Evolutionary conservation across 2,797 vertebrate species (phyloP), one percentile per base, ranked within the genome.

Genomic region (Strix occidentalis): DNA sequence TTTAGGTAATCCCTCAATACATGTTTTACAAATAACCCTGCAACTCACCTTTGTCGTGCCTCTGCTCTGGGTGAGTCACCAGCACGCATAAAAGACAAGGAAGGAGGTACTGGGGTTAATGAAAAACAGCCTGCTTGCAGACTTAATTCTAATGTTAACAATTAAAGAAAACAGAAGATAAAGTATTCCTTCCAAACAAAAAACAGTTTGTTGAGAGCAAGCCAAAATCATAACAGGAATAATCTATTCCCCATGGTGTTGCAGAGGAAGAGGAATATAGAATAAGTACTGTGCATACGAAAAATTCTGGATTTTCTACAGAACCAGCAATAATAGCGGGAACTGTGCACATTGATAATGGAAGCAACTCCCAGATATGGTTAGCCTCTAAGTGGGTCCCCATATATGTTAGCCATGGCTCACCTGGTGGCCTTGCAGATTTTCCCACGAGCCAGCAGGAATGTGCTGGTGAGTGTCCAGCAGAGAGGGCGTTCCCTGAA

Each of bases 81-180:
- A 80, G 46, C 43, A 25, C 66, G 84, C 39, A 68, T 57, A 56
- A 96, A 95, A 89, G 74, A 60, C 37, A 81, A 74, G 69, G 83
- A 91, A 95, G 76, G 31, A 93, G 84, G n/a, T n/a, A 28, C 53
- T 48, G 48, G 16, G 65, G 61, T 91, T 93, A 95, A 89, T 13
- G 13, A 71, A 93, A 93, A 78, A 2, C 79, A 95, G 76, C 37
- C 72, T 78, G 39, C 61, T 78, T 69, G 26, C 37, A 86, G 33
- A 54, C 26, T 80, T 93, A 75, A 78, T 84, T 83, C 45, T 86
- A 37, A 81, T 35, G 37, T 56, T 82, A 90, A 78, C 43, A 84
- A 84, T 77, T 84, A 87, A 91, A 95, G 43, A 91, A 80, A 93
- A 90, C 46, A 88, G 37, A 86, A 71, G 65, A 84, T 72, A 58